Percentiles rank a stretch among this genome's conserved stretches.
phyloP scores from a whole-genome alignment of 1,140 invertebrate species.

The Maniola jurtina region DNA sequence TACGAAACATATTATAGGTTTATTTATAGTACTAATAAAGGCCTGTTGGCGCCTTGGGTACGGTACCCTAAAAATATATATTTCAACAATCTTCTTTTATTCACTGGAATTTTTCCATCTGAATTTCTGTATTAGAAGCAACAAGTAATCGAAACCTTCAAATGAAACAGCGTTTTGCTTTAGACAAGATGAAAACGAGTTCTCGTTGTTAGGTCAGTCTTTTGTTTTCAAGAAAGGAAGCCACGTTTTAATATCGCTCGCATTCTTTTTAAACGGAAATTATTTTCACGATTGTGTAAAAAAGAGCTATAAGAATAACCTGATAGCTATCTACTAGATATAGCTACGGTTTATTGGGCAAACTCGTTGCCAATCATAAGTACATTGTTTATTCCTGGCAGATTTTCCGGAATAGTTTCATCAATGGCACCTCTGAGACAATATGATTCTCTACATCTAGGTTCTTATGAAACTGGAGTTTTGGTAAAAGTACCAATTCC shows the following conservation, averaged over 20 bases:
- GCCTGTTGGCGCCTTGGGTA: too few relatives aligned
- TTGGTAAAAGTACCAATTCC: too few relatives aligned
- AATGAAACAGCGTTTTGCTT: slow-evolving; percentile 19
- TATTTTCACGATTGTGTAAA: slow-evolving; percentile 2
- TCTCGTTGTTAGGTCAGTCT: slow-evolving; percentile 10
- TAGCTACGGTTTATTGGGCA: too few relatives aligned
- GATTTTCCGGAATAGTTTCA: too few relatives aligned
- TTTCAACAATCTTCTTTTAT: background rate
- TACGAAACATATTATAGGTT: too few relatives aligned
- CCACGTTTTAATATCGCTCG: slow-evolving; percentile 8
- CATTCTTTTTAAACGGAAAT: slow-evolving; percentile 11
- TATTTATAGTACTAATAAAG: too few relatives aligned
- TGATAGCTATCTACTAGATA: too few relatives aligned
- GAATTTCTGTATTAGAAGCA: slow-evolving; percentile 16
- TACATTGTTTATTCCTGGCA: too few relatives aligned
- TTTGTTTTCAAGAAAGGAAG: slow-evolving; percentile 16
- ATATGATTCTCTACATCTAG: too few relatives aligned
- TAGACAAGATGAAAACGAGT: slow-evolving; percentile 22
- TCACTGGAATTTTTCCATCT: slow-evolving; percentile 8
- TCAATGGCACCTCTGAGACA: too few relatives aligned
- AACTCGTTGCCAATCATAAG: too few relatives aligned
- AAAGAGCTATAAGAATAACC: background rate
- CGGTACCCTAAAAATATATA: background rate
- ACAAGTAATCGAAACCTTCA: slow-evolving; percentile 22
- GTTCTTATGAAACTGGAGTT: too few relatives aligned